phyloP scores from a whole-genome alignment of 1,140 invertebrate species.

The Caenorhabditis briggsae region DNA sequence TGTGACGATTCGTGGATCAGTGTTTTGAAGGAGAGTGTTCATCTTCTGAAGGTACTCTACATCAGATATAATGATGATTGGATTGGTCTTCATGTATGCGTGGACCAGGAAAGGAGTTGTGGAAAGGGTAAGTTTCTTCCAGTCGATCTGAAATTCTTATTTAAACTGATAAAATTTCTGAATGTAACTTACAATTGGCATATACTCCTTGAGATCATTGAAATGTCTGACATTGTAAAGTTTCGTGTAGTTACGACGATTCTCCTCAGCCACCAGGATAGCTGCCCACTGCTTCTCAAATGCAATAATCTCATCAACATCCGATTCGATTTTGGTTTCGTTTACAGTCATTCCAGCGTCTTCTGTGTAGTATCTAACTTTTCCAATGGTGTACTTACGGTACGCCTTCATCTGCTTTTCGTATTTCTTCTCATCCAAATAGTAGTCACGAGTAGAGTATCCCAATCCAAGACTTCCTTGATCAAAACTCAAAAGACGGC shows the following conservation, averaged over 20 bases:
- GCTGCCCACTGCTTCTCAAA: constrained; percentile 74
- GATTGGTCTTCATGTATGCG: constrained; percentile 64
- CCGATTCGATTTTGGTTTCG: constrained; percentile 64
- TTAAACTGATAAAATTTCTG: constrained; percentile 45
- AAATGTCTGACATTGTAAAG: constrained; percentile 72
- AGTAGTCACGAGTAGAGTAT: constrained; percentile 72
- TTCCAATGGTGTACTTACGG: constrained; percentile 68
- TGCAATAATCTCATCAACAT: constrained; percentile 69
- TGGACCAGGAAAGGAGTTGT: constrained; percentile 65
- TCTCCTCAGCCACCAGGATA: constrained; percentile 73
- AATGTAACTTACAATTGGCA: constrained; percentile 60
- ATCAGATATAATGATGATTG: constrained; percentile 64
- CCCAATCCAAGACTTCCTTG: constrained; percentile 74
- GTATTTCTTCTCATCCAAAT: constrained; percentile 75
- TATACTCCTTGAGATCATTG: constrained; percentile 65
- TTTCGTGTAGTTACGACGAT: constrained; percentile 71
- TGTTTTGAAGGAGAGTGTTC: constrained; percentile 60
- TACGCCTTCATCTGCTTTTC: constrained; percentile 76
- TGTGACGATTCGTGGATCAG: constrained; percentile 64
- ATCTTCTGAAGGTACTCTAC: constrained; percentile 40
- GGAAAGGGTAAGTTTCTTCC: constrained; percentile 64
- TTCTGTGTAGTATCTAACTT: constrained; percentile 68
- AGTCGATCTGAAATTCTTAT: constrained; percentile 69
- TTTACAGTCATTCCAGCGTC: constrained; percentile 67
- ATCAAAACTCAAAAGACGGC: constrained; percentile 70